These are phyloP conservation scores for Dynastes hyllus DNA, from an alignment of 2,888 invertebrate species.

Conservation along the genomic window DNA sequence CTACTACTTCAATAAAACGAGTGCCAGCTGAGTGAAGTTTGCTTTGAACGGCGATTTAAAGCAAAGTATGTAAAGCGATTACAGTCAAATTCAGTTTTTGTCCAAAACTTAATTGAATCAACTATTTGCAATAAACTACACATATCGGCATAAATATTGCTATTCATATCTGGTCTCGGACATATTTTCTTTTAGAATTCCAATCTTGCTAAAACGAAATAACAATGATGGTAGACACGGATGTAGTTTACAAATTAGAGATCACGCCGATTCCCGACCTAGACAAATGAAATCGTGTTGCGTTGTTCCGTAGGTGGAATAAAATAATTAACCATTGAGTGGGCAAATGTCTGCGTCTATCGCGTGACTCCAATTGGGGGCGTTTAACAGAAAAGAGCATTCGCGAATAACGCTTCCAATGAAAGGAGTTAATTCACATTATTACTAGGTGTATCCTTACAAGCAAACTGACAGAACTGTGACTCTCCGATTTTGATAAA, in stretches of 20 bases:
- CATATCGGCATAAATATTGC: no score
- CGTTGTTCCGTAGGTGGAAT: conserved; percentile 21
- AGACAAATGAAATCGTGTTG: conserved; percentile 39
- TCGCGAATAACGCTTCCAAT: neutral
- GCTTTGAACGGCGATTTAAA: no score
- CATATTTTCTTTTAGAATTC: no score
- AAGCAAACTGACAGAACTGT: no score
- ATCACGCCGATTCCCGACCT: conserved; percentile 36
- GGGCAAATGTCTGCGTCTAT: conserved; percentile 21
- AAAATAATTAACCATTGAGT: conserved; percentile 44
- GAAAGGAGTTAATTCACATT: neutral
- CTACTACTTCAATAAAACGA: no score
- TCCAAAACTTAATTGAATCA: no score
- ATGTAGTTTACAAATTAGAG: conserved; percentile 18
- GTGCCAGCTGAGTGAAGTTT: no score
- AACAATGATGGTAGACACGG: neutral
- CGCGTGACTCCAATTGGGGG: conserved; percentile 34
- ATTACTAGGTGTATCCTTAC: neutral
- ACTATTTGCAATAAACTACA: no score
- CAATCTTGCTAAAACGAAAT: neutral
- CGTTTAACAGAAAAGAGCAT: conserved; percentile 18
- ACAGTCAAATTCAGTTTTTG: no score
- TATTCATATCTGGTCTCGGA: no score
- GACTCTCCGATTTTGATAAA: no score
- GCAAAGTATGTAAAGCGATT: no score